A percentile compares a stretch with the other conserved stretches of the same genome.
Conservation (phyloP, 2,888 invertebrate genomes). For the Pollenia angustigena region DNA sequence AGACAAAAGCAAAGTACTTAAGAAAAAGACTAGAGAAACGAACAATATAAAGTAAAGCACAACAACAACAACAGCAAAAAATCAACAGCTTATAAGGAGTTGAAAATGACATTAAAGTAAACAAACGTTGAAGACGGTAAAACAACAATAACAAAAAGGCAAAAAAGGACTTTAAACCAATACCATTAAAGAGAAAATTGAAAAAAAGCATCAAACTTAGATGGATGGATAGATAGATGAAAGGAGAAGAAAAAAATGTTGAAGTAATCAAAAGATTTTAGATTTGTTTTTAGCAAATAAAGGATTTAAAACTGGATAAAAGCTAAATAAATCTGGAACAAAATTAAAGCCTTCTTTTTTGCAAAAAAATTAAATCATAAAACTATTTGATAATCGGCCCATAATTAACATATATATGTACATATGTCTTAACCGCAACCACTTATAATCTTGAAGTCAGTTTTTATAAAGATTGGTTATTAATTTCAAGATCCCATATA, state of each 20-base stretch:
- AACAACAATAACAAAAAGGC: slow-evolving; percentile 54
- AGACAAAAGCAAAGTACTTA: slow-evolving; percentile 69
- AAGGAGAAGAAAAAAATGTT: slow-evolving; percentile 34
- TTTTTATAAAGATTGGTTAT: no score
- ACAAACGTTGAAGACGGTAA: slow-evolving; percentile 75
- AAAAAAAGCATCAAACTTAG: slow-evolving; percentile 33
- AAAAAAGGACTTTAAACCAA: slow-evolving; percentile 38
- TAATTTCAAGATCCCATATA: no score
- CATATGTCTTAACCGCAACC: no score
- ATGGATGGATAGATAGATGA: not conserved
- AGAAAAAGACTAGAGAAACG: slow-evolving; percentile 42
- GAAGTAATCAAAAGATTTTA: slow-evolving; percentile 39
- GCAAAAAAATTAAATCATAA: no score
- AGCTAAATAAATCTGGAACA: not conserved
- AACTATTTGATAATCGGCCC: no score
- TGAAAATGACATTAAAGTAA: slow-evolving; percentile 81
- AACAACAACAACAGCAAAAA: slow-evolving; percentile 74
- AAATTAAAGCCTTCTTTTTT: slow-evolving; percentile 12
- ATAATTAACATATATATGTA: no score
- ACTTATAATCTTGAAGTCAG: no score
- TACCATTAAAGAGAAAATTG: slow-evolving; percentile 17
- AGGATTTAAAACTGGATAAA: not conserved
- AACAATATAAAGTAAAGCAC: slow-evolving; percentile 29
- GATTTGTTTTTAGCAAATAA: not conserved
- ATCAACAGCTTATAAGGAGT: slow-evolving; percentile 79